Percentiles rank a stretch among this genome's conserved stretches.
Conservation (phyloP, 2,888 invertebrate species). For the Prosapia bicincta region DNA sequence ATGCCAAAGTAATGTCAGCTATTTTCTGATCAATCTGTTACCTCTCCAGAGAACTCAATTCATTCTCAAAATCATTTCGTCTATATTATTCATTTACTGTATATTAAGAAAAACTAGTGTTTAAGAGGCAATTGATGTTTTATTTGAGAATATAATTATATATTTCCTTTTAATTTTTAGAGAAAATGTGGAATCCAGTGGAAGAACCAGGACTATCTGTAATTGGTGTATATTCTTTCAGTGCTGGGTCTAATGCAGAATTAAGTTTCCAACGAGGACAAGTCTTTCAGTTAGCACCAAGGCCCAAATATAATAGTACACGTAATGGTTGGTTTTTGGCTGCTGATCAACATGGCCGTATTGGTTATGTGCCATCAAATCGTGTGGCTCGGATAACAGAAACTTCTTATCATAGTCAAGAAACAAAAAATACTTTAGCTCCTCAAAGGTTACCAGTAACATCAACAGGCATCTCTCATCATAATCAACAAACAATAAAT, state of each 20-base stretch:
- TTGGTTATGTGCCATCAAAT: conserved; percentile 58
- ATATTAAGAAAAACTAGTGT: too few relatives aligned
- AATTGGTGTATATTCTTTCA: conserved; percentile 71
- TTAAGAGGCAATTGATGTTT: too few relatives aligned
- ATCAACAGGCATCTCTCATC: too few relatives aligned
- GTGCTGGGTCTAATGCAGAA: conserved; percentile 68
- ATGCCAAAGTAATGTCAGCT: too few relatives aligned
- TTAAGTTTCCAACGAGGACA: conserved; percentile 71
- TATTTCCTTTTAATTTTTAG: not conserved
- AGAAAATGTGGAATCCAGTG: not conserved
- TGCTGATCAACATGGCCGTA: conserved; percentile 53
- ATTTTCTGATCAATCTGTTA: too few relatives aligned
- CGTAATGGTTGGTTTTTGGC: conserved; percentile 64
- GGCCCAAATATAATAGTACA: not conserved
- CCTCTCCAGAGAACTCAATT: not conserved
- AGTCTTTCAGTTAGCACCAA: conserved; percentile 54
- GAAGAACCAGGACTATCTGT: conserved; percentile 48
- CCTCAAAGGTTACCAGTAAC: too few relatives aligned
- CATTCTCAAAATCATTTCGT: not conserved
- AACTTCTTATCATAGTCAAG: too few relatives aligned
- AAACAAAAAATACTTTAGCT: too few relatives aligned
- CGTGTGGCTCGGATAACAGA: not conserved
- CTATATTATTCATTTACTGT: not conserved
- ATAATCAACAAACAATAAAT: too few relatives aligned
- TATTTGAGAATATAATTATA: too few relatives aligned